Evolutionary conservation across 2,113 vertebrate species (phyloP).

Genomic region (Oreotrochilus melanogaster): DNA sequence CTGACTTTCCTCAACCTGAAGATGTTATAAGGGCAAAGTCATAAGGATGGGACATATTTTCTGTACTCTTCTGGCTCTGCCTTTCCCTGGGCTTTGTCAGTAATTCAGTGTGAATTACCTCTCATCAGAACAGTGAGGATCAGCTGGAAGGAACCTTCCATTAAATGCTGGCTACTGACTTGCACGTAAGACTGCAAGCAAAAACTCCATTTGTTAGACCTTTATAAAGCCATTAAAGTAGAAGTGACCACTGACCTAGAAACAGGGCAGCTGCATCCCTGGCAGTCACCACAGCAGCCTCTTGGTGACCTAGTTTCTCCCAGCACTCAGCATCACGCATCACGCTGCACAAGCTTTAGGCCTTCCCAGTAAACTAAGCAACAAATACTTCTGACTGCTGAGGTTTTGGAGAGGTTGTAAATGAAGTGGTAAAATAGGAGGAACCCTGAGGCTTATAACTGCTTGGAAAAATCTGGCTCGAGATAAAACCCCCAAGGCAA

Average conservation of each 20-base stretch:
- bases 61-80: not conserved
- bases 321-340: not conserved
- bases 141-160: not conserved
- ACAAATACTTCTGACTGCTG: not conserved
- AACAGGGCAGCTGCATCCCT: constrained; percentile 3
- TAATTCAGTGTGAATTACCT: not conserved
- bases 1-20: not conserved
- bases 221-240: not conserved
- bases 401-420: not conserved
- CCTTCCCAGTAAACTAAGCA: not conserved
- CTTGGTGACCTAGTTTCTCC: constrained; percentile 49
- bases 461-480: not conserved
- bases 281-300: not conserved
- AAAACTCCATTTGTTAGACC: not conserved
- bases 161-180: not conserved
- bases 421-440: not conserved
- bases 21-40: not conserved
- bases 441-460: rapidly evolving
- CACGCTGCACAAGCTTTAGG: not conserved
- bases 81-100: not conserved
- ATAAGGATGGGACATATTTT: not conserved
- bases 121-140: rapidly evolving
- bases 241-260: constrained; percentile 58
- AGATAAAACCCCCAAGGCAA: not conserved
- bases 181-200: not conserved